These are phyloP conservation scores for Porites lobata DNA, from an alignment of 92 coral and sea anemone genomes.

Conservation along the genomic window DNA sequence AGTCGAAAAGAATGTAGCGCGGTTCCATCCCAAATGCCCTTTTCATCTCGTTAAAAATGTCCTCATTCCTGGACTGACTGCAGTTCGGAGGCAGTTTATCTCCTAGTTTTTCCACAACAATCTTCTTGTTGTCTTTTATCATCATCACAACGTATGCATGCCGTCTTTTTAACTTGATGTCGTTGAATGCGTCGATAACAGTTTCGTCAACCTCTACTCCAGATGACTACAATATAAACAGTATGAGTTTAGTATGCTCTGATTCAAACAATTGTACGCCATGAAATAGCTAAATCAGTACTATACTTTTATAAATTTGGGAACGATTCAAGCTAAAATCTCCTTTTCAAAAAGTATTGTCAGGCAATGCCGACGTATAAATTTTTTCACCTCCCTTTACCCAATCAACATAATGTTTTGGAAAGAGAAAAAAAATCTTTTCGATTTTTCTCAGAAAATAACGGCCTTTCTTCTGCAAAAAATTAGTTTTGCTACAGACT, in stretches of 20 bases:
- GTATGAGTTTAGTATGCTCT: background rate
- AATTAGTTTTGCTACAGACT: too few species aligned
- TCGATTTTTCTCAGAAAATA: too few species aligned
- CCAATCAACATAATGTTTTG: too few species aligned
- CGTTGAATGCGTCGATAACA: constrained; percentile 23
- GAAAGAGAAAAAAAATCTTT: too few species aligned
- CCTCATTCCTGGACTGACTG: constrained; percentile 25
- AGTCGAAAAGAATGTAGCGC: constrained; percentile 63
- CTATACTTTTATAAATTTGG: too few species aligned
- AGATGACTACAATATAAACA: constrained; percentile 41
- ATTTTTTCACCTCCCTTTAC: too few species aligned
- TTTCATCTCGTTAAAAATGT: constrained; percentile 42
- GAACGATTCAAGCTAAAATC: too few species aligned
- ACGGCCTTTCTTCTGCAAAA: too few species aligned
- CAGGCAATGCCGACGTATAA: too few species aligned
- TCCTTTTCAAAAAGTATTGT: too few species aligned
- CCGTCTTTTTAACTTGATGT: constrained; percentile 36
- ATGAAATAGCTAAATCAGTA: too few species aligned
- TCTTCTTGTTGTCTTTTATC: constrained; percentile 56
- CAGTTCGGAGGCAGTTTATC: constrained; percentile 41
- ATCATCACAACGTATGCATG: constrained; percentile 45
- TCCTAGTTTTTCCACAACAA: constrained; percentile 9
- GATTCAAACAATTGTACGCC: too few species aligned
- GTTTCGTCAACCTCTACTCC: constrained; percentile 64
- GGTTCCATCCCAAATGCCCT: constrained; percentile 39